These are phyloP conservation scores for Ectemnius lituratus DNA, from an alignment of 2,888 invertebrate species.

Conservation along the genomic window DNA sequence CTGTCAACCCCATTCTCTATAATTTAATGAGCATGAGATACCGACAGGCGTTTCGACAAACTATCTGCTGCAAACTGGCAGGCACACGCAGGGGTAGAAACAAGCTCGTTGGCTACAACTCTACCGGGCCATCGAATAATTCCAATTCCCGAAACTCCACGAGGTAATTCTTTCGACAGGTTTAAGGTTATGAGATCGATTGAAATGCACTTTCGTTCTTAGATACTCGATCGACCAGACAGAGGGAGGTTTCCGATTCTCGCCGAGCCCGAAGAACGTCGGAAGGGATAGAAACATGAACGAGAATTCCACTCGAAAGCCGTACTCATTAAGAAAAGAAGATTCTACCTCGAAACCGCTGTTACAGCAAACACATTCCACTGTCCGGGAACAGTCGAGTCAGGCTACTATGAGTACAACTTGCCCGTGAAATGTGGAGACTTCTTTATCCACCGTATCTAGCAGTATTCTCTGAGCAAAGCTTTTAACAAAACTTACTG, in stretches of 20 bases:
- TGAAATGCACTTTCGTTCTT: conserved; percentile 1
- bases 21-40: conserved; percentile 90
- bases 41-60: conserved; percentile 87
- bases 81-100: conserved; percentile 1
- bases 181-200: not conserved
- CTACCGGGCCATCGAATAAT: conserved; percentile 23
- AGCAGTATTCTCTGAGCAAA: conserved; percentile 46
- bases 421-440: conserved; percentile 44
- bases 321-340: conserved; percentile 41
- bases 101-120: conserved; percentile 13
- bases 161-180: conserved; percentile 37
- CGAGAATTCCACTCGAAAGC: conserved; percentile 35
- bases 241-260: conserved; percentile 62
- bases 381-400: conserved; percentile 54
- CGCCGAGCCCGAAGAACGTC: conserved; percentile 38
- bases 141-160: conserved; percentile 46
- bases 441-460: conserved; percentile 53
- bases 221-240: conserved; percentile 63
- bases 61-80: conserved; percentile 81
- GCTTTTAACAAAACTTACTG: not conserved
- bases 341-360: conserved; percentile 54
- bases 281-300: conserved; percentile 31
- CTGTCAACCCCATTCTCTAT: conserved; percentile 92
- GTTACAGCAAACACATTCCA: conserved; percentile 49
- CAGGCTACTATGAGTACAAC: conserved; percentile 48